phyloP scores from a whole-genome alignment of 2,797 vertebrate species.

The Melanotaenia pygmaea region DNA sequence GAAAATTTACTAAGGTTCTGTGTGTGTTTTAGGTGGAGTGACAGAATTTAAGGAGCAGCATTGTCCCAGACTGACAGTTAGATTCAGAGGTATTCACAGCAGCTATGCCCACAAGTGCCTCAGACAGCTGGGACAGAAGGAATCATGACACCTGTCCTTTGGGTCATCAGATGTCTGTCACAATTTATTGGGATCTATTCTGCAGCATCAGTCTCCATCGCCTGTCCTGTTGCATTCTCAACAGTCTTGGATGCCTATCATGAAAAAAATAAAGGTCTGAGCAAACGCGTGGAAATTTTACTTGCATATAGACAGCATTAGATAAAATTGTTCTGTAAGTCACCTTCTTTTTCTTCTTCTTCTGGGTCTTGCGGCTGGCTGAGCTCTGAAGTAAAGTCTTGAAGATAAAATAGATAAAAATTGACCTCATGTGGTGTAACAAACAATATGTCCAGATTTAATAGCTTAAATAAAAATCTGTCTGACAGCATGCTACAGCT shows the following conservation, averaged over 20 bases:
- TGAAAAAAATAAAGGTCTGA: neutral
- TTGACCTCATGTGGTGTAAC: neutral
- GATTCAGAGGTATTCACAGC: conserved; percentile 77
- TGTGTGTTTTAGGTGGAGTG: conserved; percentile 57
- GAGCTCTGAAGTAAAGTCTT: conserved; percentile 97
- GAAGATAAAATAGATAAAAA: neutral
- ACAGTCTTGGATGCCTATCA: conserved; percentile 93
- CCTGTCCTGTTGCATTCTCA: conserved; percentile 91
- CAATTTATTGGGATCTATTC: conserved; percentile 78
- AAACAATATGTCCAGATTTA: conserved; percentile 17
- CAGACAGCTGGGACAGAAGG: conserved; percentile 76
- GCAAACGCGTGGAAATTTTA: neutral
- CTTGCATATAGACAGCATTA: fast-evolving
- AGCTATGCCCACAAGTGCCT: conserved; percentile 73
- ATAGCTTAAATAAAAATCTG: conserved; percentile 17
- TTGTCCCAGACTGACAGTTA: conserved; percentile 78
- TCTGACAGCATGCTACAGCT: neutral
- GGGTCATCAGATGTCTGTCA: conserved; percentile 70
- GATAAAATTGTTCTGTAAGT: neutral
- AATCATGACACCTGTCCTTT: conserved; percentile 75
- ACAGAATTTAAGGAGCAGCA: conserved; percentile 74
- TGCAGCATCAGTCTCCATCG: conserved; percentile 88
- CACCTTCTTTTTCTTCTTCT: conserved; percentile 99
- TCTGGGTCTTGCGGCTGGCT: conserved; percentile 96
- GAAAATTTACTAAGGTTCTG: conserved; percentile 50